Percentiles rank a stretch among this genome's conserved stretches.
These are phyloP conservation scores for Sylvilagus bachmani DNA, from an alignment of 2,113 vertebrate species.

Conservation along the genomic window DNA sequence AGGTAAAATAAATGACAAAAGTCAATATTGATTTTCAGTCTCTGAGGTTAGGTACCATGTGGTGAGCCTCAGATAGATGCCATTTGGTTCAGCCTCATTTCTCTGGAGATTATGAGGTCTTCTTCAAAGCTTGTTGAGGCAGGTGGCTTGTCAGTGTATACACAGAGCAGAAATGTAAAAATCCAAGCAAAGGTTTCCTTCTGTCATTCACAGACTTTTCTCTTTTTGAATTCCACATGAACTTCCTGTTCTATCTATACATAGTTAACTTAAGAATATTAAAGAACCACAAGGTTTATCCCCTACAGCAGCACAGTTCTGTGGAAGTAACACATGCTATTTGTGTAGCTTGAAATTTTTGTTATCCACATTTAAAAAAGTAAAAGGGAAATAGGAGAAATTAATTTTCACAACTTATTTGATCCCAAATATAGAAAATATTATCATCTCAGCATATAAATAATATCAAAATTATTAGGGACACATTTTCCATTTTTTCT, in stretches of 20 bases:
- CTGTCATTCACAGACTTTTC: conserved; percentile 33
- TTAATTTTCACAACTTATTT: background rate
- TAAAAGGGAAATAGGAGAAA: background rate
- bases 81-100: conserved; percentile 24
- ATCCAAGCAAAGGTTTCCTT: conserved; percentile 1
- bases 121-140: conserved; percentile 56
- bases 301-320: background rate
- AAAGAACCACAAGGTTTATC: background rate
- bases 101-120: conserved; percentile 11
- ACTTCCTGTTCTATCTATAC: background rate
- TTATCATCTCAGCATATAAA: background rate
- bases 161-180: conserved; percentile 33
- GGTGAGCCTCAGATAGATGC: background rate
- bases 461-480: background rate
- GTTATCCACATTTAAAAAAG: background rate
- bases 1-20: conserved; percentile 71
- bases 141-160: background rate
- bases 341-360: background rate
- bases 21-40: conserved; percentile 65
- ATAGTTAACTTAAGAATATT: background rate
- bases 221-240: conserved; percentile 42
- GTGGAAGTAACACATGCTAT: background rate
- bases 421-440: background rate
- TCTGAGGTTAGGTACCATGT: conserved; percentile 43
- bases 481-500: background rate